Conservation (phyloP, 1,140 invertebrate species). For the Cryptotermes secundus region DNA sequence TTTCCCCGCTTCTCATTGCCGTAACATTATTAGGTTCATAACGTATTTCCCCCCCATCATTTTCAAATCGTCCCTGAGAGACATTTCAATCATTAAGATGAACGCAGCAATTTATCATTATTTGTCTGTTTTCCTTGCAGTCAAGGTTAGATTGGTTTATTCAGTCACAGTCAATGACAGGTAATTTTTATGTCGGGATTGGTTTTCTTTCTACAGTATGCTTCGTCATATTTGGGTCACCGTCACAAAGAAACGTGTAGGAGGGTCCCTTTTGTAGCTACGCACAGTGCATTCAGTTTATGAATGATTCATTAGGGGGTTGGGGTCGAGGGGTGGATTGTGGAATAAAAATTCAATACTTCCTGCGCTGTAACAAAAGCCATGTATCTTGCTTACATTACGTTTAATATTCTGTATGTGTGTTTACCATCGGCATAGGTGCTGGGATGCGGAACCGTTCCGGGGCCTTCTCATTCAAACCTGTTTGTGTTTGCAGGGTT, state of each 20-base stretch:
- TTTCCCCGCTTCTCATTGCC: too few species aligned
- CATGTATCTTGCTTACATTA: background rate
- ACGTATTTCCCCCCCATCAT: too few species aligned
- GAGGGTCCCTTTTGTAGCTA: background rate
- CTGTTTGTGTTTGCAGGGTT: too few species aligned
- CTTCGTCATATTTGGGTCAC: background rate
- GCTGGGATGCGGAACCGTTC: too few species aligned
- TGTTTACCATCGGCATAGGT: too few species aligned
- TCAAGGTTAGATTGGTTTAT: background rate
- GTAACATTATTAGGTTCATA: too few species aligned
- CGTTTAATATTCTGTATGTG: background rate
- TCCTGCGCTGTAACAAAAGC: background rate
- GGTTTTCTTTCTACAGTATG: background rate
- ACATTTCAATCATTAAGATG: too few species aligned
- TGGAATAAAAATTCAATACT: constrained; percentile 20
- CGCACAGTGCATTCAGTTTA: background rate
- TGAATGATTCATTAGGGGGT: constrained; percentile 16
- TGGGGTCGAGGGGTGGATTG: background rate
- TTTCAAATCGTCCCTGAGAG: too few species aligned
- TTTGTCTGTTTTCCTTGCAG: background rate
- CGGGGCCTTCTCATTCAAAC: too few species aligned
- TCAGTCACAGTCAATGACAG: background rate
- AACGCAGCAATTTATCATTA: background rate
- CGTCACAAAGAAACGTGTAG: background rate
- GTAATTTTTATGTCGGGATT: background rate